Conservation (phyloP, 2,888 invertebrate genomes). For the Formica aserva region DNA sequence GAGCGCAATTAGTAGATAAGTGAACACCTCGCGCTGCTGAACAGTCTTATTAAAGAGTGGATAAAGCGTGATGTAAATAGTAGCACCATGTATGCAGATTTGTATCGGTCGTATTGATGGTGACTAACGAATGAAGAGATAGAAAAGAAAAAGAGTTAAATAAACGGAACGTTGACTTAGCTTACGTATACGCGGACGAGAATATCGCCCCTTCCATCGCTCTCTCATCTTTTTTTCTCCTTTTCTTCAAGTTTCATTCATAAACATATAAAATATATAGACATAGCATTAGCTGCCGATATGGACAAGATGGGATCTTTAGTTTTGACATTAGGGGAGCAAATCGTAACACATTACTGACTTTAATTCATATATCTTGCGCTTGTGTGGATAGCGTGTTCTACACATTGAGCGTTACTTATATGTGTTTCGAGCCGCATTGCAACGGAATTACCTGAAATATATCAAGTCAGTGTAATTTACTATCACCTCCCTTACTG, state of each 20-base stretch:
- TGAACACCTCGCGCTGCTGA: slow-evolving; percentile 71
- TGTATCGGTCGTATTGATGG: slow-evolving; percentile 67
- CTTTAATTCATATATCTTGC: not conserved
- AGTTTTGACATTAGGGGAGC: not conserved
- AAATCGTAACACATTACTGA: not conserved
- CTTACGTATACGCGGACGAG: slow-evolving; percentile 70
- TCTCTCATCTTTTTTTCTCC: slow-evolving; percentile 32
- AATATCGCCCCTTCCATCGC: slow-evolving; percentile 43
- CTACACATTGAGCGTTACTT: not conserved
- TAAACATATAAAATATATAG: slow-evolving; percentile 4
- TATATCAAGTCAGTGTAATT: not conserved
- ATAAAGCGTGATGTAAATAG: slow-evolving; percentile 75
- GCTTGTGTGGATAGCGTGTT: not conserved
- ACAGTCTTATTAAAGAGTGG: slow-evolving; percentile 82
- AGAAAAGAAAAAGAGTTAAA: slow-evolving; percentile 57
- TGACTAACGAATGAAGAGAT: slow-evolving; percentile 67
- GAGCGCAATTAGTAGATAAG: slow-evolving; percentile 68
- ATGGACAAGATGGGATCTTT: not conserved
- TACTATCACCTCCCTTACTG: not conserved
- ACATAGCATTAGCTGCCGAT: not conserved
- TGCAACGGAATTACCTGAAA: not conserved
- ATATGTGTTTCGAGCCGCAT: not conserved
- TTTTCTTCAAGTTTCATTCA: slow-evolving; percentile 9
- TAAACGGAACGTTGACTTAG: slow-evolving; percentile 74
- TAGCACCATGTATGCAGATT: slow-evolving; percentile 76